Percentiles rank a stretch among this genome's conserved stretches.
These are phyloP conservation scores for Hippocampus zosterae DNA, from an alignment of 2,113 vertebrate genomes.

Conservation along the genomic window DNA sequence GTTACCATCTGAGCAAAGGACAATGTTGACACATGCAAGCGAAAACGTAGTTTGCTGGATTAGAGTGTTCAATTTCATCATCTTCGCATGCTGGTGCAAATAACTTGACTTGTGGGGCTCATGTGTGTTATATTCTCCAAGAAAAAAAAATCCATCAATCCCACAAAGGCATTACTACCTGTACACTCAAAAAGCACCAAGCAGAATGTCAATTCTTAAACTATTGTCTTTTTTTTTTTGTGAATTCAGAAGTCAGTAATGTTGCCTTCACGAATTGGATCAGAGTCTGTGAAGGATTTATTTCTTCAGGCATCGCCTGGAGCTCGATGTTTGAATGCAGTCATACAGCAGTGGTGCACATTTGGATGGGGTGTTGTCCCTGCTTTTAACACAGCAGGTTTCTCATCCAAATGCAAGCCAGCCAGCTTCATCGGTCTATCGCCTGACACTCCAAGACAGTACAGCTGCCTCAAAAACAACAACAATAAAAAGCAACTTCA, in stretches of 20 bases:
- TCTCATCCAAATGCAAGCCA: constrained; percentile 31
- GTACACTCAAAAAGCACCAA: constrained; percentile 27
- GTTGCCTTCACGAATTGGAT: constrained; percentile 58
- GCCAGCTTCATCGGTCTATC: constrained; percentile 5
- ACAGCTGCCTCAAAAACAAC: neutral
- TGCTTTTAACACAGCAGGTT: constrained; percentile 51
- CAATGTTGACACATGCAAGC: neutral
- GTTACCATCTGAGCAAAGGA: too few species aligned
- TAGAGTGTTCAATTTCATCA: constrained; percentile 36
- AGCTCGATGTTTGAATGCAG: constrained; percentile 47
- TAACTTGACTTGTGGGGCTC: neutral
- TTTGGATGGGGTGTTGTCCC: constrained; percentile 47
- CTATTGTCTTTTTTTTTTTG: constrained; percentile 52
- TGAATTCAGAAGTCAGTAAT: constrained; percentile 51
- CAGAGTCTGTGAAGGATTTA: constrained; percentile 59
- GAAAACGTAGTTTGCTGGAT: constrained; percentile 23
- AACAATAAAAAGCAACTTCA: neutral
- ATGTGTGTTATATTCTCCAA: neutral
- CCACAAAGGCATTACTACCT: constrained; percentile 41
- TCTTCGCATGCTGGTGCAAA: constrained; percentile 7
- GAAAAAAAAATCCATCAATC: constrained; percentile 37
- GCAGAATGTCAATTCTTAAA: constrained; percentile 59
- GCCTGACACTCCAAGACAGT: neutral
- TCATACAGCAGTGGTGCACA: constrained; percentile 26
- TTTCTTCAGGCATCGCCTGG: constrained; percentile 57